Evolutionary conservation across 2,888 invertebrate genomes (phyloP).

Genomic region (Lepidocyrtinus sp.): DNA sequence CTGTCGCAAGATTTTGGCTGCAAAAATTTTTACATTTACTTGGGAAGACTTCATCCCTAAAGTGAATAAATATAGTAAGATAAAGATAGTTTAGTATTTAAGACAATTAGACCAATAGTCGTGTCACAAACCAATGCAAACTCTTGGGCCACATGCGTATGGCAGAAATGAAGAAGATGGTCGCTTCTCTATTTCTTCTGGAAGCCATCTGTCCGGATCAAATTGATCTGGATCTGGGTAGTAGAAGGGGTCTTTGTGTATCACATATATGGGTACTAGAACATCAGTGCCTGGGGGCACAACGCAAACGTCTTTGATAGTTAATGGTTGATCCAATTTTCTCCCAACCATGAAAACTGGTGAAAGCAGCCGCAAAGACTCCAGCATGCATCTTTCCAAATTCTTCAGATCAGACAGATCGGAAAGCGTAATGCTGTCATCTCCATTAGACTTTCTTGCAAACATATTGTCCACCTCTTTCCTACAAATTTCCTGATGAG

Average conservation of each 20-base stretch:
- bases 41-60: not conserved
- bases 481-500: conserved; percentile 19
- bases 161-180: conserved; percentile 17
- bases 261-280: not conserved
- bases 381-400: conserved; percentile 25
- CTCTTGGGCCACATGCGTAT: conserved; percentile 9
- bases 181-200: conserved; percentile 10
- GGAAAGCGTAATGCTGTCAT: not conserved
- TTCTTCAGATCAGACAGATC: not conserved
- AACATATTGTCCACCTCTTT: conserved; percentile 19
- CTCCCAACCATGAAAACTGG: not conserved
- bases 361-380: not conserved
- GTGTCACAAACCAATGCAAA: not conserved
- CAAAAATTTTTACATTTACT: not conserved
- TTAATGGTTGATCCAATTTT: not conserved
- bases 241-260: conserved; percentile 13
- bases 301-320: not conserved
- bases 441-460: not conserved
- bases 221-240: not conserved
- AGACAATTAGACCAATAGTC: no score
- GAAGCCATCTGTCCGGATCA: conserved; percentile 28
- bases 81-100: no score
- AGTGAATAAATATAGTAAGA: not conserved
- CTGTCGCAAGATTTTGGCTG: not conserved
- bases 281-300: not conserved